Percentiles rank a stretch among this genome's conserved stretches.
phyloP scores from a whole-genome alignment of 2,888 invertebrate species.

The Acanthosepion pharaonis region DNA sequence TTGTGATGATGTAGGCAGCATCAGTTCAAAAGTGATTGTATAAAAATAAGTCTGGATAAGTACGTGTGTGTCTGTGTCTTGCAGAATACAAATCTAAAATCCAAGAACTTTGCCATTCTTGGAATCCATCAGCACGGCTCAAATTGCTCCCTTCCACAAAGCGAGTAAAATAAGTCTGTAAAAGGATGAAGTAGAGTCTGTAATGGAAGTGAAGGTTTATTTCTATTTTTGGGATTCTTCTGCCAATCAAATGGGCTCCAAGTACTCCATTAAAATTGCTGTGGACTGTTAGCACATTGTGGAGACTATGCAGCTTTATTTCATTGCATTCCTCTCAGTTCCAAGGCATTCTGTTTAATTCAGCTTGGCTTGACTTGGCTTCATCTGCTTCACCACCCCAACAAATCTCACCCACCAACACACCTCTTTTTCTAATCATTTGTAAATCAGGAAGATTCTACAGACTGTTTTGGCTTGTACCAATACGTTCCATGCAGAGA shows the following conservation, averaged over 20 bases:
- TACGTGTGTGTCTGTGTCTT: too few species aligned
- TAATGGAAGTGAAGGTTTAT: not conserved
- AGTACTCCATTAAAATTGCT: not conserved
- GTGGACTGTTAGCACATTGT: not conserved
- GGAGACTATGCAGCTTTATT: not conserved
- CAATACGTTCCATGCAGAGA: too few species aligned
- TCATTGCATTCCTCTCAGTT: not conserved
- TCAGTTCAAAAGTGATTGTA: too few species aligned
- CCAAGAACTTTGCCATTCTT: not conserved
- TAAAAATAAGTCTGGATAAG: too few species aligned
- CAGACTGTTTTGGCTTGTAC: too few species aligned
- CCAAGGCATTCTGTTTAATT: not conserved
- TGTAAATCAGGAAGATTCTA: not conserved
- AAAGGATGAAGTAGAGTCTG: not conserved
- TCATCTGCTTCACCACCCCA: not conserved
- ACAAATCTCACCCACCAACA: not conserved
- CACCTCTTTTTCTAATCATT: not conserved
- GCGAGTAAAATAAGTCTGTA: not conserved
- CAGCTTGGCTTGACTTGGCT: not conserved
- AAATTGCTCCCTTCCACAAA: not conserved
- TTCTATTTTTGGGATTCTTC: not conserved
- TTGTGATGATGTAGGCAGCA: not conserved
- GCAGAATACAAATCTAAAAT: not conserved
- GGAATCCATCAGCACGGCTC: not conserved
- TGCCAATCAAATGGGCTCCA: slow-evolving; percentile 18